Evolutionary conservation across 2,888 invertebrate species (phyloP), one percentile per base, ranked within the genome.

Genomic region (Drosophila demipolita): DNA sequence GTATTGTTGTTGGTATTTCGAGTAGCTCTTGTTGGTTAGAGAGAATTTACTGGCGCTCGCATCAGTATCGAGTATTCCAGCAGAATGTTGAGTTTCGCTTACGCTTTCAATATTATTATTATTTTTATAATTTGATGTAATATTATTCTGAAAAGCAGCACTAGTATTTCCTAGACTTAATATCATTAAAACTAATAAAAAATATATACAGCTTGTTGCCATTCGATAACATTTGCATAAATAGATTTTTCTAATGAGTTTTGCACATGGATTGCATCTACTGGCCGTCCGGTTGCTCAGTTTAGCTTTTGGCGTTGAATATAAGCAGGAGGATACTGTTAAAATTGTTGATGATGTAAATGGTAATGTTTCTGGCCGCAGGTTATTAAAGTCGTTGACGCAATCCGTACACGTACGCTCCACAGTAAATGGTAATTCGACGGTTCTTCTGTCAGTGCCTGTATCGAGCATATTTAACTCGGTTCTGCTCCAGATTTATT

Each of bases 191-290:
- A 89, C 87, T 85, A 85, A 85, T 85, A 89, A 73, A 85, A 89
- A 89, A 87, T 89, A 85, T 85, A 89, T 87, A 89, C 84, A 85
- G 80, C 80, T 82, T 65, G 66, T 73, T 87, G 89, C 87, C 89
- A 85, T 85, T 77, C 87, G 89, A 82, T 87, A 82, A 78, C 77
- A 70, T 89, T 69, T 73, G 69, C 77, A 80, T 87, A 87, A 87
- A 89, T 82, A 74, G 69, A 72, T 68, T 64, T 59, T 71, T 60
- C 83, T 85, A 78, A 77, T 82, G 72, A 80, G 69, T 66, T 82
- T 84, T 45, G 49, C 77, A 73, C 75, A 63, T 73, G 85, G 77
- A 80, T 63, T 76, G 67, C 78, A 63, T 70, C 45, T 73, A 61
- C 59, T 60, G 50, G 52, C 55, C 66, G 36, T 58, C 49, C 36